Evolutionary conservation across 2,888 invertebrate species (phyloP).

Genomic region (Nephrotoma guestfalica): DNA sequence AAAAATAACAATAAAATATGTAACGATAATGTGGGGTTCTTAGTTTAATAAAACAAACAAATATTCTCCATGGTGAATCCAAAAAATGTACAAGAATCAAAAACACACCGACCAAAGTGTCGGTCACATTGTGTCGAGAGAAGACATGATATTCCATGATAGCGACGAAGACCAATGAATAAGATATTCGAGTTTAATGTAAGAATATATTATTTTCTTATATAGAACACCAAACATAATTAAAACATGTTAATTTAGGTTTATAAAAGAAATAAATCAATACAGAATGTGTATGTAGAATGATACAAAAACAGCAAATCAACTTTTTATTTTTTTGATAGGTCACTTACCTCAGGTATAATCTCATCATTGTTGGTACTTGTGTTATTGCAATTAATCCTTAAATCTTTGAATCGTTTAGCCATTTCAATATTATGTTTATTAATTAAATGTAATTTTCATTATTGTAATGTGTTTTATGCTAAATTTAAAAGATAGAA

Average conservation of each 20-base stretch:
- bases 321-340: slow-evolving; percentile 8
- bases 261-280: background rate
- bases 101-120: background rate
- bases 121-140: background rate
- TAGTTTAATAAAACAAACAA: background rate
- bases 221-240: background rate
- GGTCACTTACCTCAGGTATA: slow-evolving; percentile 17
- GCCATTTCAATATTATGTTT: slow-evolving; percentile 3
- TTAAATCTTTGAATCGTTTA: slow-evolving; percentile 9
- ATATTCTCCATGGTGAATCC: background rate
- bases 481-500: background rate
- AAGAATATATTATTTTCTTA: background rate
- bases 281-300: background rate
- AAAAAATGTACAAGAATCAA: background rate
- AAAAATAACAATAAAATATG: background rate
- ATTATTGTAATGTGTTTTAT: background rate
- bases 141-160: background rate
- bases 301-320: background rate
- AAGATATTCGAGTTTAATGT: background rate
- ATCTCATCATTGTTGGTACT: slow-evolving; percentile 8
- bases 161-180: background rate
- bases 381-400: background rate
- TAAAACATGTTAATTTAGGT: background rate
- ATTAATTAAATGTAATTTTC: background rate
- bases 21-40: background rate